Evolutionary conservation across 1,140 invertebrate genomes (phyloP).

Genomic region (Luehdorfia chinensis): DNA sequence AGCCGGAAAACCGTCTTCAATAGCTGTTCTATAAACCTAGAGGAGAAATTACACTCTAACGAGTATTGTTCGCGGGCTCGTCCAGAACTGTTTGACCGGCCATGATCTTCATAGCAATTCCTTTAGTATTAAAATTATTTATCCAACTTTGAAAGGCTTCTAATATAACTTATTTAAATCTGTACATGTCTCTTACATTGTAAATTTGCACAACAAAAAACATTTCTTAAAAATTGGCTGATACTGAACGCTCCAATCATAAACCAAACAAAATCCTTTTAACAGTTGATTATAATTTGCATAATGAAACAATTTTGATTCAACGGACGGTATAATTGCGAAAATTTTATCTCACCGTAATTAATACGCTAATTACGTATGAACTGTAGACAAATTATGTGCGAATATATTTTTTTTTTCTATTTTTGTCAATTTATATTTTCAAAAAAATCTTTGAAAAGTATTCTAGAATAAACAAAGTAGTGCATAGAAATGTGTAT

Average conservation of each 20-base stretch:
- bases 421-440: background rate
- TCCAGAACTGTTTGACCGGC: no score
- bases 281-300: conserved; percentile 16
- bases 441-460: conserved; percentile 13
- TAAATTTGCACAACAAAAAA: no score
- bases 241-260: conserved; percentile 2
- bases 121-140: no score
- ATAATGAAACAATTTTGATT: conserved; percentile 16
- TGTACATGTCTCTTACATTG: no score
- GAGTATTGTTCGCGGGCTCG: no score
- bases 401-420: background rate
- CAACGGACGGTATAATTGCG: conserved; percentile 12
- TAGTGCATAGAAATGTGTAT: conserved; percentile 4
- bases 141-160: no score
- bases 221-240: conserved; percentile 5
- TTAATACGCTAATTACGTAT: conserved; percentile 13
- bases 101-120: no score
- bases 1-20: no score
- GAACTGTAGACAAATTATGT: conserved; percentile 4
- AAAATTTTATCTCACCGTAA: conserved; percentile 16
- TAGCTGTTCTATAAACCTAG: no score
- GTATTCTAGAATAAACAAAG: conserved; percentile 19
- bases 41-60: no score
- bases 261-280: no score
- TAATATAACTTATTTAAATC: no score